Evolutionary conservation across 2,888 invertebrate species (phyloP), one percentile per base, ranked within the genome.

Genomic region (Sclerodermus sp.): DNA sequence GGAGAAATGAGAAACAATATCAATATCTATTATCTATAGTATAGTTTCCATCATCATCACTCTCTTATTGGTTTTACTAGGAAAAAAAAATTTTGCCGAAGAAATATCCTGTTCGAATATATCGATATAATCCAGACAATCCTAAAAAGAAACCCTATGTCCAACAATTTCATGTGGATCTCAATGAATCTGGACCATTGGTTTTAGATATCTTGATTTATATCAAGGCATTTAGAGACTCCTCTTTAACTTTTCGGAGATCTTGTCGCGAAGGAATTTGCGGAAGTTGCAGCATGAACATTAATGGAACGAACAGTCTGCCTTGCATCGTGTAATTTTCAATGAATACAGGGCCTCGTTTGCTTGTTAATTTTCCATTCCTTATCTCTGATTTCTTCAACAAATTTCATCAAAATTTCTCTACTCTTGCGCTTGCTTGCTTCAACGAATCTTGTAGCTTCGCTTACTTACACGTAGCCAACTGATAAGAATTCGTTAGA

Each of bases 221-320:
- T 65, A 86, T 87, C 52, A 78, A 78, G 73, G 83, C 84, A 63
- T 81, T 84, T 58, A 69, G 81, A 13, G 87, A 87, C 65, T 83
- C 86, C 1, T 85, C 85, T 1, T 73, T 87, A 52, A 82, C 85
- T 16, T 87, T 85, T 66, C 77, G 87, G 41, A 73, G 84, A 55
- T 87, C 86, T 2, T 87, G 87, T 60, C 81, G 87, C 38, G 87
- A 87, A 73, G 84, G 85, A 13, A 86, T 87, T 64, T 87, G 87
- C 71, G 87, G 87, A 5, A 83, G 84, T 29, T 87, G 87, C 70
- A 78, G 85, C 4, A 85, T 87, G 85, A 87, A 86, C 68, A 85
- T 87, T 64, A 82, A 82, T 56, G 87, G 87, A 31, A 76, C 80
- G 37, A 87, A 87, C 72, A 86, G 84, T 1, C 75, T 87, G 55